phyloP scores from a whole-genome alignment of 2,797 vertebrate species.

The Onychomys torridus region DNA sequence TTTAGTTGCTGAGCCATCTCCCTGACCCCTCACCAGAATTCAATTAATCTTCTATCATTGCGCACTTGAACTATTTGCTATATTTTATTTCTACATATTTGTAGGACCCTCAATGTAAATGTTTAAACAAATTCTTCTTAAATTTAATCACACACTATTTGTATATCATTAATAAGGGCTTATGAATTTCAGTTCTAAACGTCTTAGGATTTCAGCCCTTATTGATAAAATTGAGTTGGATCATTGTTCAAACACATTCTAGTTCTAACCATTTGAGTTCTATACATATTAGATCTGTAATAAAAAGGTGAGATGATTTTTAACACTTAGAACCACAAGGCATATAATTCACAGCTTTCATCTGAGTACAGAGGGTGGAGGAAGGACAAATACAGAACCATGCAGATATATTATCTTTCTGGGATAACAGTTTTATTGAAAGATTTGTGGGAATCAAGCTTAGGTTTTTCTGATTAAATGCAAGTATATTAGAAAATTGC shows the following conservation, averaged over 20 bases:
- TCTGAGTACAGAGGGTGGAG: not conserved
- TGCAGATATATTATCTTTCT: not conserved
- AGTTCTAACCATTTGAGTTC: slow-evolving; percentile 6
- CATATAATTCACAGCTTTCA: not conserved
- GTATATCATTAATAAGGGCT: not conserved
- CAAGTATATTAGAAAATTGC: not conserved
- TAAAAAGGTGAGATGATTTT: not conserved
- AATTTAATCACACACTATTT: not conserved
- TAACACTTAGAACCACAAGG: slow-evolving; percentile 18
- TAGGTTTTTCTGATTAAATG: not conserved
- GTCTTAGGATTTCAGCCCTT: slow-evolving; percentile 40
- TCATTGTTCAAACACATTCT: not conserved
- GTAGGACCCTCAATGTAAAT: not conserved
- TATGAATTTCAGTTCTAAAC: slow-evolving; percentile 28
- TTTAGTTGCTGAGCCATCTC: not conserved
- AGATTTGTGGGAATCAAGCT: slow-evolving; percentile 27
- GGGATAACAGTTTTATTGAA: slow-evolving; percentile 18
- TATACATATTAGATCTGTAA: not conserved
- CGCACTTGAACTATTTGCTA: not conserved
- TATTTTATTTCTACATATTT: slow-evolving; percentile 46
- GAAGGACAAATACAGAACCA: not conserved
- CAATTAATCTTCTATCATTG: not conserved
- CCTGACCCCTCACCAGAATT: not conserved
- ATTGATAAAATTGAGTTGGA: slow-evolving; percentile 13
- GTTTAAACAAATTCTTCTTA: slow-evolving; percentile 21